These are phyloP conservation scores for Limnephilus auricula DNA, from an alignment of 2,888 invertebrate species.

Conservation along the genomic window DNA sequence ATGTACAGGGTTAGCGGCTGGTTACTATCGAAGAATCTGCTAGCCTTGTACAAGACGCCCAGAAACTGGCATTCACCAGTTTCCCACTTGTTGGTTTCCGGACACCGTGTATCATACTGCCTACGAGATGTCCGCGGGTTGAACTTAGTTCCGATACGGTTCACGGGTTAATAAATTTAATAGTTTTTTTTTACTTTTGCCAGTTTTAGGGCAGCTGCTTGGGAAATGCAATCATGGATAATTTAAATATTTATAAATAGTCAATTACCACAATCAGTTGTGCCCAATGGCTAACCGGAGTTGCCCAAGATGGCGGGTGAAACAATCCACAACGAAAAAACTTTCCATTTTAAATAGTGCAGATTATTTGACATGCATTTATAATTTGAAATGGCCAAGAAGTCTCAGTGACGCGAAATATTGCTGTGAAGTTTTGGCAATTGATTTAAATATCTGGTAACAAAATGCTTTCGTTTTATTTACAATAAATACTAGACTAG, in stretches of 20 bases:
- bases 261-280: background rate
- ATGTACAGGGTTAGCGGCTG: too few relatives aligned
- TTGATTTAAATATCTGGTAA: too few relatives aligned
- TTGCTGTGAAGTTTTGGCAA: too few relatives aligned
- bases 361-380: background rate
- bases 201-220: background rate
- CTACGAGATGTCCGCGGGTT: background rate
- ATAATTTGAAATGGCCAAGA: background rate
- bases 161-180: background rate
- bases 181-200: background rate
- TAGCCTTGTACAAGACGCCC: too few relatives aligned
- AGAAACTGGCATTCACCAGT: too few relatives aligned
- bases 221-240: conserved; percentile 20
- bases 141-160: background rate
- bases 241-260: background rate
- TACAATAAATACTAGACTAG: too few relatives aligned
- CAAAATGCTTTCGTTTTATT: too few relatives aligned
- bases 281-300: background rate
- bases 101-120: too few relatives aligned
- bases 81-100: too few relatives aligned
- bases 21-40: too few relatives aligned
- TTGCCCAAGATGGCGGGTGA: background rate
- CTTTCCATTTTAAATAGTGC: background rate
- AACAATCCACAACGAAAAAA: background rate
- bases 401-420: background rate